Evolutionary conservation across 2,113 vertebrate species (phyloP).

Genomic region (Sorex fumeus): DNA sequence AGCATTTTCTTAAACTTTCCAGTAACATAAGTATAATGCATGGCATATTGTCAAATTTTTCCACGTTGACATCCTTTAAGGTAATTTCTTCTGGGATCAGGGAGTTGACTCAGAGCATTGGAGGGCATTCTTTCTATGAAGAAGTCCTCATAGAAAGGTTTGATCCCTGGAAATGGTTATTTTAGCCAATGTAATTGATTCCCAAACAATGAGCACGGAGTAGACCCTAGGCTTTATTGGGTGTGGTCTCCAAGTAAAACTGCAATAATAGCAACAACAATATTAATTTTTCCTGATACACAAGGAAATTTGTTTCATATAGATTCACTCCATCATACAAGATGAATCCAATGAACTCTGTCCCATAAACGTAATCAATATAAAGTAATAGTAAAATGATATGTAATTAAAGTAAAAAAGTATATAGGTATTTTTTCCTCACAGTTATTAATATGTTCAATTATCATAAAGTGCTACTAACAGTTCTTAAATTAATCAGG

Average conservation of each 20-base stretch:
- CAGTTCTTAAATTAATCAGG: constrained; percentile 30
- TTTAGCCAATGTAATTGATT: too few species aligned
- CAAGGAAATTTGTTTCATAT: background rate
- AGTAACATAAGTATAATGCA: background rate
- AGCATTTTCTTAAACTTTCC: constrained; percentile 3
- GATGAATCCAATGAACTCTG: background rate
- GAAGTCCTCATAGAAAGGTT: too few species aligned
- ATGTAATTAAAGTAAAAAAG: constrained; percentile 49
- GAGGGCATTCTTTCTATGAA: too few species aligned
- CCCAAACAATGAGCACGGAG: too few species aligned
- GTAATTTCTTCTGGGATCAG: background rate
- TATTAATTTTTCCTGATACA: background rate
- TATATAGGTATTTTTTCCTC: constrained; percentile 27
- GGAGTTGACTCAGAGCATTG: too few species aligned
- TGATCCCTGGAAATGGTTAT: too few species aligned
- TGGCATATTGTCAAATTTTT: constrained; percentile 15
- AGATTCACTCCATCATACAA: background rate
- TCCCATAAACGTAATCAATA: background rate
- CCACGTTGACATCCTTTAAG: constrained; percentile 35
- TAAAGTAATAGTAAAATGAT: background rate
- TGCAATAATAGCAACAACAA: too few species aligned
- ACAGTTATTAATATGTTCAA: constrained; percentile 51
- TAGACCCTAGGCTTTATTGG: too few species aligned
- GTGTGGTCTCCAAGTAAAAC: too few species aligned
- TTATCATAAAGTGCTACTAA: constrained; percentile 46